Conservation (phyloP, 1,140 invertebrate genomes). For the Dreissena rostriformis region DNA sequence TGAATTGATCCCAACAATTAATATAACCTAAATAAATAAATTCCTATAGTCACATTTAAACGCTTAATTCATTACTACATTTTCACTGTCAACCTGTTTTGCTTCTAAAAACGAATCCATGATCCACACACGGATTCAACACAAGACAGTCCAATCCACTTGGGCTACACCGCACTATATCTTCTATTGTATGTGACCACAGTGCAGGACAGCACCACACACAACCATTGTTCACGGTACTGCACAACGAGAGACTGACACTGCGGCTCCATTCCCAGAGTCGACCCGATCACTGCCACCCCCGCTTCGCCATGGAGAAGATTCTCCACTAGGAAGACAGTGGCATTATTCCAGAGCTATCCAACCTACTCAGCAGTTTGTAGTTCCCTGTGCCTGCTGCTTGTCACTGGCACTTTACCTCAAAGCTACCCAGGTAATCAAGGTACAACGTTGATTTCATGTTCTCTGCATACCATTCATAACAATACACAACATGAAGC, state of each 20-base stretch:
- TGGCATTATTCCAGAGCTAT: not conserved
- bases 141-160: not conserved
- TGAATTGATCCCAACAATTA: too few species aligned
- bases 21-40: too few species aligned
- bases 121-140: too few species aligned
- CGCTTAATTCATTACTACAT: too few species aligned
- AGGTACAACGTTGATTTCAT: not conserved
- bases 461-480: not conserved
- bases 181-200: not conserved
- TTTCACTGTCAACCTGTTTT: too few species aligned
- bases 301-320: conserved; percentile 4
- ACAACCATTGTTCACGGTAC: conserved; percentile 6
- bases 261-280: conserved; percentile 12
- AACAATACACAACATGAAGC: not conserved
- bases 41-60: too few species aligned
- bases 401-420: conserved; percentile 44
- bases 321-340: conserved; percentile 27
- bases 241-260: conserved; percentile 5
- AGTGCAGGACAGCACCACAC: not conserved
- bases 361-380: conserved; percentile 49
- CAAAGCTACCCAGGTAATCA: not conserved
- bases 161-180: not conserved
- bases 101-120: too few species aligned
- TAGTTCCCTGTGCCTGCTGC: conserved; percentile 17
- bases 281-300: not conserved